Conservation (phyloP, 2,888 invertebrate species). For the Augochlorella aurata region DNA sequence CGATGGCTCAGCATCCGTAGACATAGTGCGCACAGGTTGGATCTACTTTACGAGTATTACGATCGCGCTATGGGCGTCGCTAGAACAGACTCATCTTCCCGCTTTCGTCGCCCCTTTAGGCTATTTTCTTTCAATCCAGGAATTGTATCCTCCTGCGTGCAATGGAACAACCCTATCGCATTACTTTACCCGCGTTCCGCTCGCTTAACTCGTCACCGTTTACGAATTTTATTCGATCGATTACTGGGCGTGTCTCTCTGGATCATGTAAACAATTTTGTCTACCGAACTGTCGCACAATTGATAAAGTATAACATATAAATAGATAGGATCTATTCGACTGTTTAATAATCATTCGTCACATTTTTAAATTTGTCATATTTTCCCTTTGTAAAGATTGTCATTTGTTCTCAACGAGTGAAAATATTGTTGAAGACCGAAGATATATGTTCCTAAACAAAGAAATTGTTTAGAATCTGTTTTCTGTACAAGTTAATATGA, state of each 20-base stretch:
- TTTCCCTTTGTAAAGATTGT: too few species aligned
- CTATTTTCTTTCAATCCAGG: slow-evolving; percentile 63
- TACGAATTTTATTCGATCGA: not conserved
- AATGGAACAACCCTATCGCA: slow-evolving; percentile 22
- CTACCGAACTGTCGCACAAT: not conserved
- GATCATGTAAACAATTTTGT: not conserved
- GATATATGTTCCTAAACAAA: too few species aligned
- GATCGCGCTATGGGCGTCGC: slow-evolving; percentile 54
- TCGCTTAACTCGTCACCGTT: not conserved
- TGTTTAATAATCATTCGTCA: too few species aligned
- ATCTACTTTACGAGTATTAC: slow-evolving; percentile 71
- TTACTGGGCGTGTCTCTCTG: not conserved
- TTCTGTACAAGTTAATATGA: too few species aligned
- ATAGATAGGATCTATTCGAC: too few species aligned
- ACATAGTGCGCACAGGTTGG: slow-evolving; percentile 47
- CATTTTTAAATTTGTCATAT: too few species aligned
- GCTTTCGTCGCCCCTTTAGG: slow-evolving; percentile 41
- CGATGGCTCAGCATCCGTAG: slow-evolving; percentile 59
- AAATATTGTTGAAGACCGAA: too few species aligned
- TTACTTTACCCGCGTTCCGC: slow-evolving; percentile 51
- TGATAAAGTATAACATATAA: not conserved
- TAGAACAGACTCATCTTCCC: slow-evolving; percentile 29
- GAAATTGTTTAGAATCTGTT: too few species aligned
- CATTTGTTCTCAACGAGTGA: too few species aligned
- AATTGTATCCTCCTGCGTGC: slow-evolving; percentile 68